Percentiles rank a stretch among this genome's conserved stretches.
These are phyloP conservation scores for Eristalis arbustorum DNA, from an alignment of 2,888 invertebrate genomes.

Conservation along the genomic window DNA sequence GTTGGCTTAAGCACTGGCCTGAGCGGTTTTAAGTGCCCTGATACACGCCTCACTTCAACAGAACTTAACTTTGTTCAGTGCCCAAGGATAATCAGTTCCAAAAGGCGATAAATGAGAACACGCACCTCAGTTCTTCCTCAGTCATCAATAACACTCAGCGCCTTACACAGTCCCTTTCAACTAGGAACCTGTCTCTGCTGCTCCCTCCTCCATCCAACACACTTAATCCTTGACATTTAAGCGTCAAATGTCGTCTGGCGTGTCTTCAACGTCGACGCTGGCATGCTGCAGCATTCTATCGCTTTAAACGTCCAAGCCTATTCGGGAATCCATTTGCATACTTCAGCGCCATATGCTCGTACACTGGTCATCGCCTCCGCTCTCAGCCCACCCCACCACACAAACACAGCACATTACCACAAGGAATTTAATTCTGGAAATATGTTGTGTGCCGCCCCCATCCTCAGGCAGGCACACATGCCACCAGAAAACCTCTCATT, in stretches of 20 bases:
- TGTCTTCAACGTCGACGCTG: neutral
- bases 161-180: neutral
- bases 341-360: neutral
- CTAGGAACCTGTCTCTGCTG: neutral
- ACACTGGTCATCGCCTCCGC: neutral
- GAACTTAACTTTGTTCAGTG: no score
- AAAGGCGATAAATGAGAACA: no score
- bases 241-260: neutral
- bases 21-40: no score
- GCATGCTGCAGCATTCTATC: neutral
- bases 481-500: neutral
- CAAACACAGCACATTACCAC: neutral
- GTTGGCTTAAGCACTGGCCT: no score
- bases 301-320: neutral
- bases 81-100: no score
- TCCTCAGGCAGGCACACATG: neutral
- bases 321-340: neutral
- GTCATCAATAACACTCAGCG: neutral
- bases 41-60: no score
- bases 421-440: slow-evolving; percentile 9
- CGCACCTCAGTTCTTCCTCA: neutral
- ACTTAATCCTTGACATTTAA: neutral
- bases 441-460: neutral
- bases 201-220: neutral
- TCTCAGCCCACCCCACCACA: neutral